Conservation (phyloP, 2,113 vertebrate species). For the Taurulus bubalis region DNA sequence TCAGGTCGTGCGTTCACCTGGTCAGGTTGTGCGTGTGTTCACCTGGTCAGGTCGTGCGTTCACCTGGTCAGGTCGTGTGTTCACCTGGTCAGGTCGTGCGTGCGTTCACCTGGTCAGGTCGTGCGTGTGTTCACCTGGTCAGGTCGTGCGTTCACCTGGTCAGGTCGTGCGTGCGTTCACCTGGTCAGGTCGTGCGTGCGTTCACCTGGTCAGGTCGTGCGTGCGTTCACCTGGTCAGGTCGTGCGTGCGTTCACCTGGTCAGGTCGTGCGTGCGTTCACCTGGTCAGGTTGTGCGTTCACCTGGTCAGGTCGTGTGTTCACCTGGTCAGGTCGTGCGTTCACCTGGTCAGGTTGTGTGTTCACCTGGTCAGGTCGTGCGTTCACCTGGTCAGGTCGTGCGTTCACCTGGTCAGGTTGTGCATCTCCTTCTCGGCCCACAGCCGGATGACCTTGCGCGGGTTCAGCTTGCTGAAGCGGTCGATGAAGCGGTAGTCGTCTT, state of each 20-base stretch:
- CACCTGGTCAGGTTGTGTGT: no score
- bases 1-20: constrained; percentile 92
- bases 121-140: no score
- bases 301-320: constrained; percentile 87
- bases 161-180: constrained; percentile 89
- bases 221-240: constrained; percentile 86
- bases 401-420: constrained; percentile 91
- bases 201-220: constrained; percentile 92
- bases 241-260: no score
- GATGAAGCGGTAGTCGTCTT: constrained; percentile 98
- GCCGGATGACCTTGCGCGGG: constrained; percentile 94
- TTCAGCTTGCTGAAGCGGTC: constrained; percentile 98
- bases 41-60: no score
- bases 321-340: no score
- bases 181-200: constrained; percentile 91
- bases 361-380: no score
- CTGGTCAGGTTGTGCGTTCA: no score
- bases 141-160: constrained; percentile 80
- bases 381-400: no score
- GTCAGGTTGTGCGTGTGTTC: constrained; percentile 95
- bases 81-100: no score
- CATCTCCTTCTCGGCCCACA: constrained; percentile 99
- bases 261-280: no score
- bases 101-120: constrained; percentile 87
- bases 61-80: no score